Base-by-base conservation (phyloP, 1,140 invertebrate genomes). In the Brachionus asplanchnoidis region DNA sequence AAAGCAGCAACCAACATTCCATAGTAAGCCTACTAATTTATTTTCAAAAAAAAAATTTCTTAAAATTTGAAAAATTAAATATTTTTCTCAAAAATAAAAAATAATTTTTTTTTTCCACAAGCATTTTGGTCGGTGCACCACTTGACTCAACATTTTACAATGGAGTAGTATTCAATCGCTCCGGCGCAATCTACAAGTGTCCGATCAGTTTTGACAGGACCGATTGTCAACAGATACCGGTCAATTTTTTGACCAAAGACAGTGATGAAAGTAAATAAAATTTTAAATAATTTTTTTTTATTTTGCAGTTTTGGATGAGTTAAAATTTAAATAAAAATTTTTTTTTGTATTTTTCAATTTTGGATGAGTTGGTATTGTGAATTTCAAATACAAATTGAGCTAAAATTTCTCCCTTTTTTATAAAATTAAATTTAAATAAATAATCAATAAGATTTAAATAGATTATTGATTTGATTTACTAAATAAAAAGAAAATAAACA, bases 211-310 rank as follows among this genome's bases (percentile, higher is more conserved):
- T 82, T 4, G 26, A 82, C n/a, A 9, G 6, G 12, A 20, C 14
- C 20, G 79, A 82, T 68, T 82, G 79, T 44, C 14, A 82, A 14
- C 79, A 82, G 66, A 68, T 82, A 42, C n/a, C 32, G 17, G 79
- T 82, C 17, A 53, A 82, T 68, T 82, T 82, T 36, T 20, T 40
- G 20, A 11, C 79, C n/a, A 7, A 12, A 23, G 32, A 68, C 9
- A 82, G 79, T 26, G 79, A 82, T 82, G 53, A 82, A 42, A 17
- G 68, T 73, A 73, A 73, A 4, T 68, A 42, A 8, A 23, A 42
- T 17, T 42, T 73, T 70, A 40, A 53, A n/a, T 53, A 53, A n/a
- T n/a, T 3, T n/a, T n/a, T n/a, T n/a, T n/a, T n/a, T 2, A 50
- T 14, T 50, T 12, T 50, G 5, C n/a, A n/a, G n/a, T n/a, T n/a